Conservation (phyloP, 2,888 invertebrate genomes). For the Drosophila mimetica region DNA sequence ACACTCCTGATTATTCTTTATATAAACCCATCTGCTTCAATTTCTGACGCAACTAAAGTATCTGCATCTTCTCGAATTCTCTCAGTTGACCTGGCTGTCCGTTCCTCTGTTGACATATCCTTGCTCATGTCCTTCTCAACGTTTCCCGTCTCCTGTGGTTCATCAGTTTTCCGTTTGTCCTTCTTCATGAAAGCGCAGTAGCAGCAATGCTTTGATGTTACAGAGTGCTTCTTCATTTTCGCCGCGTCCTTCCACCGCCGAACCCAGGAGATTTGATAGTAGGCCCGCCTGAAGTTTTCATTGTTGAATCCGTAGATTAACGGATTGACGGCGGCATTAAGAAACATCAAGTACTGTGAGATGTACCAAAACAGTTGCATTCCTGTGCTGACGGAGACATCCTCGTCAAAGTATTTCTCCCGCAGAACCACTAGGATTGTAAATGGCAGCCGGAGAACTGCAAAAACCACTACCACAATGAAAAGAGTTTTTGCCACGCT, state of each 20-base stretch:
- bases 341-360: conserved; percentile 89
- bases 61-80: not conserved
- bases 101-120: not conserved
- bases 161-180: not conserved
- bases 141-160: conserved; percentile 4
- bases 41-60: conserved; percentile 5
- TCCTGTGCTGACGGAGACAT: conserved; percentile 83
- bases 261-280: conserved; percentile 86
- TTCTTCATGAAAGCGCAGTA: conserved; percentile 62
- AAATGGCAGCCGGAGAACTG: conserved; percentile 90
- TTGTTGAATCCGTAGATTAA: conserved; percentile 91
- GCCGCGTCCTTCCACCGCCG: conserved; percentile 38
- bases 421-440: conserved; percentile 89
- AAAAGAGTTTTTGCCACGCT: conserved; percentile 90
- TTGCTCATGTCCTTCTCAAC: conserved; percentile 9
- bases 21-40: conserved; percentile 62
- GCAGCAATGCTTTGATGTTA: conserved; percentile 44
- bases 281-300: conserved; percentile 88
- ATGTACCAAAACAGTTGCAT: conserved; percentile 88
- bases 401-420: conserved; percentile 63
- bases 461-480: conserved; percentile 88
- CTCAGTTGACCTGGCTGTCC: conserved; percentile 9
- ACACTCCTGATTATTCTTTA: conserved; percentile 11
- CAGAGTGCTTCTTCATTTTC: not conserved
- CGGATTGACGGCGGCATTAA: conserved; percentile 91